A percentile compares a stretch with the other conserved stretches of the same genome.
Evolutionary conservation across 2,888 invertebrate species (phyloP).

Genomic region (Mycalesis mineus): DNA sequence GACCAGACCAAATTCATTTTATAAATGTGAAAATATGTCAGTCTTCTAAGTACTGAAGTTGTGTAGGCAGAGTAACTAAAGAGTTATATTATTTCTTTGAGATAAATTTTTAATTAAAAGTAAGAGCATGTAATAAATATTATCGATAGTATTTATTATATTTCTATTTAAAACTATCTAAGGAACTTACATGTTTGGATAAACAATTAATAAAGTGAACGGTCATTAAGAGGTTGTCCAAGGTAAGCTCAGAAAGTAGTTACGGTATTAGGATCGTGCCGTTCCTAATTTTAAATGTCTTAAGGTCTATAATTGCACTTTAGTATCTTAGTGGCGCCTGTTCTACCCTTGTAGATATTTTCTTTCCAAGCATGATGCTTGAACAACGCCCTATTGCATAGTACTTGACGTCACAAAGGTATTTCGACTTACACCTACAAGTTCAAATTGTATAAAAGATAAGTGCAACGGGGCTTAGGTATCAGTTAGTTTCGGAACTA

Average conservation of each 20-base stretch:
- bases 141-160: no score
- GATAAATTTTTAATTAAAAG: no score
- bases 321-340: conserved; percentile 36
- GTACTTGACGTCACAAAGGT: conserved; percentile 48
- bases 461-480: conserved; percentile 42
- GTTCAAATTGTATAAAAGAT: conserved; percentile 62
- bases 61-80: no score
- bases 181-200: neutral
- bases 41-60: no score
- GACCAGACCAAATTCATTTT: no score
- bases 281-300: conserved; percentile 37
- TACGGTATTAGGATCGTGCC: conserved; percentile 31
- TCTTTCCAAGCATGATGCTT: conserved; percentile 34
- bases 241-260: conserved; percentile 48
- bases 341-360: conserved; percentile 34
- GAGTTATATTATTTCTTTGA: no score
- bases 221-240: conserved; percentile 62
- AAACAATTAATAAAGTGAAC: conserved; percentile 39
- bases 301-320: conserved; percentile 18
- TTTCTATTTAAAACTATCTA: no score
- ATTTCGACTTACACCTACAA: conserved; percentile 62
- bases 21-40: no score
- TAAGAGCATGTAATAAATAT: no score
- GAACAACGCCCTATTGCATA: conserved; percentile 36
- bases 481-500: conserved; percentile 55